Conservation (phyloP, 1,140 invertebrate genomes). For the Magallana ariakensis region DNA sequence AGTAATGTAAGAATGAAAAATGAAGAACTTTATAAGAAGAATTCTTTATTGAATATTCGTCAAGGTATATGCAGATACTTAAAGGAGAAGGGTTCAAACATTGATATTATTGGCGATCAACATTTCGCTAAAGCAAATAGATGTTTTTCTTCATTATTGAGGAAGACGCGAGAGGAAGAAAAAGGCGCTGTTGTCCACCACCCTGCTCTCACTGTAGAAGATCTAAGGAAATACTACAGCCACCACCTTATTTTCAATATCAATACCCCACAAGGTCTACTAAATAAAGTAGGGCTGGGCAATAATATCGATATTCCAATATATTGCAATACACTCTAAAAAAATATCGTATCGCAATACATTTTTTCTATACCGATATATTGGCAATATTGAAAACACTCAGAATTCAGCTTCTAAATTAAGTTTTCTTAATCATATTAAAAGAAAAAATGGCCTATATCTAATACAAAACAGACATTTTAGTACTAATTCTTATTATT, state of each 20-base stretch:
- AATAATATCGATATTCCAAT: too few species aligned
- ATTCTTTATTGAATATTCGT: constrained; percentile 30
- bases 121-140: constrained; percentile 20
- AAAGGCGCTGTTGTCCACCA: constrained; percentile 32
- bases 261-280: constrained; percentile 30
- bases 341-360: too few species aligned
- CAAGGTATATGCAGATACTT: constrained; percentile 21
- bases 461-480: too few species aligned
- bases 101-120: constrained; percentile 40
- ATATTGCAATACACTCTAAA: too few species aligned
- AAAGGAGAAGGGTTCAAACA: background rate
- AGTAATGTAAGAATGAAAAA: constrained; percentile 21
- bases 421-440: too few species aligned
- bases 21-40: constrained; percentile 40
- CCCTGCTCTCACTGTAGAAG: background rate
- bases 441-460: too few species aligned
- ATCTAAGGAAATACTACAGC: background rate
- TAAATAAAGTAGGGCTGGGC: too few species aligned
- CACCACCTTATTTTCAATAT: constrained; percentile 23
- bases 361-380: too few species aligned
- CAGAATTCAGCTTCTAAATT: too few species aligned
- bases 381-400: too few species aligned
- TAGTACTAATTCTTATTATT: too few species aligned
- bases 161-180: background rate
- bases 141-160: constrained; percentile 33